Percentiles rank a stretch among this genome's conserved stretches.
Conservation (phyloP, 2,888 invertebrate species). For the Eupeodes luniger region DNA sequence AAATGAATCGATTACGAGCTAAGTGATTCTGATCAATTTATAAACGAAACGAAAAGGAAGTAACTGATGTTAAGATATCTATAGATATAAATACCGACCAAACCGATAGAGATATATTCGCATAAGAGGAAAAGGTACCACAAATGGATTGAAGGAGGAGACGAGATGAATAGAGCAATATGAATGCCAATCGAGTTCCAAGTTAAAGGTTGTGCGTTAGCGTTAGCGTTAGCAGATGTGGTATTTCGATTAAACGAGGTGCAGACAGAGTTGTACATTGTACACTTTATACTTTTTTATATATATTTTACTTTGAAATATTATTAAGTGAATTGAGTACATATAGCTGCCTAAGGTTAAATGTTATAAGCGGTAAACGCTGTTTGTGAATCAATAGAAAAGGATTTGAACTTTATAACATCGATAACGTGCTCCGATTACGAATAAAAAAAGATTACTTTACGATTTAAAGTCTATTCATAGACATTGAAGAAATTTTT, state of each 20-base stretch:
- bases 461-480: background rate
- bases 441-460: background rate
- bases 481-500: no score
- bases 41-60: constrained; percentile 15
- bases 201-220: constrained; percentile 48
- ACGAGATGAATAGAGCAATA: constrained; percentile 59
- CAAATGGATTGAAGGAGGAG: background rate
- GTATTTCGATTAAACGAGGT: constrained; percentile 31
- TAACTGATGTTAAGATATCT: background rate
- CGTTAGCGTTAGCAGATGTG: constrained; percentile 62
- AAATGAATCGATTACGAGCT: constrained; percentile 73
- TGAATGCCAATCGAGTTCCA: constrained; percentile 51
- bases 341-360: background rate
- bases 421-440: constrained; percentile 8
- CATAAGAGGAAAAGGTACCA: constrained; percentile 10
- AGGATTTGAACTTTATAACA: constrained; percentile 12
- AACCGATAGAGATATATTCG: background rate
- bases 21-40: constrained; percentile 68
- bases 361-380: background rate
- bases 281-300: background rate
- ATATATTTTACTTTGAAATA: constrained; percentile 4
- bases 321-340: constrained; percentile 17
- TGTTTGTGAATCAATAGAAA: constrained; percentile 8
- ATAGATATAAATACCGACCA: background rate
- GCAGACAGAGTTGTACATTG: constrained; percentile 25